Base-by-base conservation (phyloP, 1,140 invertebrate genomes). In the Batillaria attramentaria region DNA sequence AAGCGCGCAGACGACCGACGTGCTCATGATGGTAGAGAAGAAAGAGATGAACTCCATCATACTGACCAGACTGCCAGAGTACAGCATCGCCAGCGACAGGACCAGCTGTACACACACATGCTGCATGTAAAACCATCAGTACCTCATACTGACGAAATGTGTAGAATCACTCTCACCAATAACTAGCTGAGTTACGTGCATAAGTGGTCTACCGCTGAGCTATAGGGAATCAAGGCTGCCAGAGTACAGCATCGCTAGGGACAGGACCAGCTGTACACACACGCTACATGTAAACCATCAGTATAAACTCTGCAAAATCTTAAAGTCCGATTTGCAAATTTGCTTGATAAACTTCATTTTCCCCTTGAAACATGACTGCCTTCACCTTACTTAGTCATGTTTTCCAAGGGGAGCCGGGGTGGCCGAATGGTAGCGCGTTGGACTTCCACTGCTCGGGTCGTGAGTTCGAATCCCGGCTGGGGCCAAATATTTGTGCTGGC, bases 41-140 rank as follows among this genome's bases (percentile, higher is more conserved):
- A 84, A 72, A 33, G 81, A 77, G 35, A 86, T 85, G 43, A 83
- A 85, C 31, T 85, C 81, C 69, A 87, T 83, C 76, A 85, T 82
- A 31, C 75, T 79, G 0, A 68, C 74, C 37, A 87, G 57, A 33
- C 85, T 80, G n/a, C 85, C 85, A 69, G 81, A 79, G 69, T 77
- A 85, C n/a, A 87, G 62, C 79, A 87, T 81, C 3, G 83, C 72
- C 39, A 84, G 50, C 62, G 79, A 68, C 79, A 82, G 82, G 6
- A 54, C 57, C 20, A 81, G 73, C 84, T 86, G 77, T 42, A 50
- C n/a, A n/a, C n/a, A n/a, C n/a, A n/a, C n/a, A n/a, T n/a, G n/a
- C n/a, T n/a, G n/a, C n/a, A n/a, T n/a, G 24, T 50, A 50, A 50
- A 50, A 50, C 10, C 10, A 50, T 50, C 10, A 50, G 24, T 13